phyloP scores from a whole-genome alignment of 2,888 invertebrate genomes.

The Plagodis dolabraria region DNA sequence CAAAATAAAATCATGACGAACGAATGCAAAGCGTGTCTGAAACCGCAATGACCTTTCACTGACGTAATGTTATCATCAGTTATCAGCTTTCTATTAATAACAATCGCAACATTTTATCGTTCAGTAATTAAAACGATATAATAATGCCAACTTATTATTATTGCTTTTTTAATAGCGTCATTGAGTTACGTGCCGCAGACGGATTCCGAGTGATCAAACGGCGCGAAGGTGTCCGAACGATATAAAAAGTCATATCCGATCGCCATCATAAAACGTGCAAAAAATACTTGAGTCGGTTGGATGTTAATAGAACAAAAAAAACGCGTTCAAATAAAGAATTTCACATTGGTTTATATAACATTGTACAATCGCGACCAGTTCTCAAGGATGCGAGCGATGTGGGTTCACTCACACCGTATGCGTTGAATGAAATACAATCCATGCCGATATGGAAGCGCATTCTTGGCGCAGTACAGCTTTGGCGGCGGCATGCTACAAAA shows the following conservation, averaged over 20 bases:
- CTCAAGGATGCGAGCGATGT: slow-evolving; percentile 71
- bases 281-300: slow-evolving; percentile 12
- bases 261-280: slow-evolving; percentile 34
- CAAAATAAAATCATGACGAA: slow-evolving; percentile 17
- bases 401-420: slow-evolving; percentile 75
- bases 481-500: slow-evolving; percentile 17
- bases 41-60: slow-evolving; percentile 31
- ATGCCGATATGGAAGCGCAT: slow-evolving; percentile 38
- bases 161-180: slow-evolving; percentile 17
- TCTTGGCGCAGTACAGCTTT: slow-evolving; percentile 34
- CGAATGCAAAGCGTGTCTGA: slow-evolving; percentile 20
- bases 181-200: slow-evolving; percentile 4
- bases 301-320: slow-evolving; percentile 44
- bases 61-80: slow-evolving; percentile 30
- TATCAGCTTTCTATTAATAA: slow-evolving; percentile 32
- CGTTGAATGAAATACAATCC: slow-evolving; percentile 74
- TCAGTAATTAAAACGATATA: slow-evolving; percentile 25
- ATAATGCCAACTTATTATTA: slow-evolving; percentile 21
- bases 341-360: slow-evolving; percentile 59
- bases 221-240: slow-evolving; percentile 24
- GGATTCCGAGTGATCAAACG: slow-evolving; percentile 16
- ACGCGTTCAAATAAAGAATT: slow-evolving; percentile 44
- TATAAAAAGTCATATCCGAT: slow-evolving; percentile 38
- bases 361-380: slow-evolving; percentile 65
- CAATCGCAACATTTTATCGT: slow-evolving; percentile 26